phyloP scores from a whole-genome alignment of 2,888 invertebrate species.

The Cetonia aurata region DNA sequence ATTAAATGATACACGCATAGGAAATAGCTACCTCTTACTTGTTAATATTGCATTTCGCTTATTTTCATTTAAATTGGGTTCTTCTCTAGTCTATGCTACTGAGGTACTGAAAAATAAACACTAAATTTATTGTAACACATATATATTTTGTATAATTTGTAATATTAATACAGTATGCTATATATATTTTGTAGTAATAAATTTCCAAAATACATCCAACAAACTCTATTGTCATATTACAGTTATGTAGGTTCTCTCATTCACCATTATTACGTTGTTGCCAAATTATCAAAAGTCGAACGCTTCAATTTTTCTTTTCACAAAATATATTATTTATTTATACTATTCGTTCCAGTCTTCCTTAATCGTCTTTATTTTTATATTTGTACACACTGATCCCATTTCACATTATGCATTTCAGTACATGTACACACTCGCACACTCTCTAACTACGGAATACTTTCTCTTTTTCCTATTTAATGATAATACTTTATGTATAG shows the following conservation, averaged over 20 bases:
- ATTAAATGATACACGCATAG: too few relatives aligned
- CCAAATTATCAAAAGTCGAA: constrained; percentile 28
- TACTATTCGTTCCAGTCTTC: constrained; percentile 42
- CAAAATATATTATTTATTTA: constrained; percentile 25
- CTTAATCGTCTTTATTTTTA: constrained; percentile 16
- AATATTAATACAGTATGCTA: constrained; percentile 60
- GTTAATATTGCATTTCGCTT: too few relatives aligned
- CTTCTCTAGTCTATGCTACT: too few relatives aligned
- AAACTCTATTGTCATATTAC: constrained; percentile 60
- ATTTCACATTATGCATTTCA: neutral
- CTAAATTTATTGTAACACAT: constrained; percentile 60
- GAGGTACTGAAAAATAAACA: constrained; percentile 23
- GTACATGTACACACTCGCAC: constrained; percentile 16
- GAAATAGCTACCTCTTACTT: too few relatives aligned
- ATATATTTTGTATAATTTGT: constrained; percentile 63
- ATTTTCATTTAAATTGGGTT: too few relatives aligned
- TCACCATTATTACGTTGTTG: constrained; percentile 6
- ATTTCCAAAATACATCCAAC: constrained; percentile 60
- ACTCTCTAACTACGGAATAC: constrained; percentile 23
- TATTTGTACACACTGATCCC: constrained; percentile 18
- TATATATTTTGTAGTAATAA: constrained; percentile 56
- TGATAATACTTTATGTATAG: neutral
- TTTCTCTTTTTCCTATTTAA: neutral
- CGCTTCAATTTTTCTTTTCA: constrained; percentile 3
- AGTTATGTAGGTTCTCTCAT: constrained; percentile 32